These are phyloP conservation scores for Magallana ariakensis DNA, from an alignment of 1,140 invertebrate genomes.

Conservation along the genomic window DNA sequence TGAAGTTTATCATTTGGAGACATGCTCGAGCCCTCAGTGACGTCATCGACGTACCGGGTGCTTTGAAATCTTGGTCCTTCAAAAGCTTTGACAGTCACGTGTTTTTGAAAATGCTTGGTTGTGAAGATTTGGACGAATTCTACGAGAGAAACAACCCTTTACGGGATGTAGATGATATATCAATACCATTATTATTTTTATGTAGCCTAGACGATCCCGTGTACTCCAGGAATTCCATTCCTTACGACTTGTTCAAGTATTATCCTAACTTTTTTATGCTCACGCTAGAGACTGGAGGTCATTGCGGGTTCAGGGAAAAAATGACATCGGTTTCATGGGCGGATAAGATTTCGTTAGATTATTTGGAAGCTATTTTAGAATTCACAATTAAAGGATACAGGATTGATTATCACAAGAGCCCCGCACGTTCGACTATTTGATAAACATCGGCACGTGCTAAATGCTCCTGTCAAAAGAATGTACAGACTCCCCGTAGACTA, in stretches of 20 bases:
- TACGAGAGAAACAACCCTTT: slow-evolving; percentile 75
- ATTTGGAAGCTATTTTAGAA: slow-evolving; percentile 68
- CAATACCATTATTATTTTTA: slow-evolving; percentile 73
- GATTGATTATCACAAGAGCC: slow-evolving; percentile 62
- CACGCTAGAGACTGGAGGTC: slow-evolving; percentile 69
- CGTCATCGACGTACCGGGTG: slow-evolving; percentile 61
- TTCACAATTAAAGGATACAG: slow-evolving; percentile 66
- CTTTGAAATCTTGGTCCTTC: slow-evolving; percentile 57
- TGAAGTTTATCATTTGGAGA: slow-evolving; percentile 63
- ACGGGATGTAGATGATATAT: slow-evolving; percentile 75
- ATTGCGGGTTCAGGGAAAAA: slow-evolving; percentile 72
- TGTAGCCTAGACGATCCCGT: slow-evolving; percentile 75
- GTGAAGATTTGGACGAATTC: slow-evolving; percentile 68
- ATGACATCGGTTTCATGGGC: slow-evolving; percentile 65
- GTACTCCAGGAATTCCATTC: slow-evolving; percentile 65
- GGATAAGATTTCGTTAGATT: slow-evolving; percentile 67
- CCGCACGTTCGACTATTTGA: slow-evolving; percentile 60
- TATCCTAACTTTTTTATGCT: slow-evolving; percentile 75
- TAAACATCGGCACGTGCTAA: slow-evolving; percentile 35
- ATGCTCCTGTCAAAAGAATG: slow-evolving; percentile 20
- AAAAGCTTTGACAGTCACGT: slow-evolving; percentile 66
- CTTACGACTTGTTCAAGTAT: slow-evolving; percentile 73
- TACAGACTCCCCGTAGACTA: neutral
- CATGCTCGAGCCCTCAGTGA: slow-evolving; percentile 63
- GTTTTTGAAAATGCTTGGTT: slow-evolving; percentile 66